Base-by-base conservation (phyloP, 1,140 invertebrate species). In the Platyscapa corneri region DNA sequence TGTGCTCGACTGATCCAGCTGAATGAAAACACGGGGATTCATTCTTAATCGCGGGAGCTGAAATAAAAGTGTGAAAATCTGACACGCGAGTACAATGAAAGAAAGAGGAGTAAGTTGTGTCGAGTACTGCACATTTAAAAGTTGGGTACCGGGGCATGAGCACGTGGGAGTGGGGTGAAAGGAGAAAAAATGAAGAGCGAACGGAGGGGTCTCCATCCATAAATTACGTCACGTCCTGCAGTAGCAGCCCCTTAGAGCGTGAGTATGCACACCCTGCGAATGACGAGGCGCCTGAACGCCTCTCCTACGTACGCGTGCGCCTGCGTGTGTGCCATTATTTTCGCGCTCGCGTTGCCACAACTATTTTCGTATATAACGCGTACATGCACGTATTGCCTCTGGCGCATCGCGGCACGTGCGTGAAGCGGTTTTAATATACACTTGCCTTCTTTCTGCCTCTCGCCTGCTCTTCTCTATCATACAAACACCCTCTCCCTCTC, bases 301-400 rank as follows among this genome's bases (percentile, higher is more conserved):
- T 34, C 27, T 37, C 60, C 75, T 78, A 75, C 76, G 81, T 46
- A 85, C 87, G 86, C 89, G 88, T 89, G 34, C 37, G 83, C 42
- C 82, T 86, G 87, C 89, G 88, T 89, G 7, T 20, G 83, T 37
- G 89, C 92, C 91, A 91, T 92, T 92, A 92, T 91, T 92, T 91
- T 91, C 87, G 88, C 88, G 34, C 91, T 90, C 87, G 88, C 88
- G 88, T 30, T 37, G 42, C 49, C 46, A 16, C 83, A 87, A 91
- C 90, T 91, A 91, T 92, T 91, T 91, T 91, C 87, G 90, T 88
- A 88, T 86, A 83, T 27, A 64, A 79, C 78, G 77, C 77, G 77
- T 64, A 77, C 10, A 79, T 27, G 56, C 75, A 64, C 75, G 86
- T 88, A 88, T 82, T 56, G 76, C 79, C 75, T 77, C 30, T 49